These are phyloP conservation scores for Brenthis daphne DNA, from an alignment of 2,888 invertebrate genomes.

Conservation along the genomic window DNA sequence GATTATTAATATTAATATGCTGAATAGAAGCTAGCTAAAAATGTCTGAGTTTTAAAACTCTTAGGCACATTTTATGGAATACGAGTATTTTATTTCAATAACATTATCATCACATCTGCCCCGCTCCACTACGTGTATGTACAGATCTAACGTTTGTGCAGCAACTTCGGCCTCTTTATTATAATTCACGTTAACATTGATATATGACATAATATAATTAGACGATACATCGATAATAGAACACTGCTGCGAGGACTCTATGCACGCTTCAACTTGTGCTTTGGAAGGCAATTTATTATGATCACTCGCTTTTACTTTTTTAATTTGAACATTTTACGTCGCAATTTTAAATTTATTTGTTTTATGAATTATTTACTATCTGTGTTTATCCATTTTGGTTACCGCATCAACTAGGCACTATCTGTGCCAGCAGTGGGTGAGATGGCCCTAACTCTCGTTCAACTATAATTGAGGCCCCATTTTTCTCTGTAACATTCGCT, in stretches of 20 bases:
- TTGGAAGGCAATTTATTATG: constrained; percentile 34
- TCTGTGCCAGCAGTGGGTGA: constrained; percentile 2
- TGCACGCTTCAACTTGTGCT: constrained; percentile 20
- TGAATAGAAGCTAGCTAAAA: constrained; percentile 56
- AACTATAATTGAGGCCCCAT: constrained; percentile 7
- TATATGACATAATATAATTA: constrained; percentile 38
- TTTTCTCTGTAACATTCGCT: constrained; percentile 5
- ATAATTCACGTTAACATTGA: constrained; percentile 30
- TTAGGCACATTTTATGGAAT: constrained; percentile 75
- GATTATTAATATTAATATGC: constrained; percentile 35
- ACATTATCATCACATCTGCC: constrained; percentile 57
- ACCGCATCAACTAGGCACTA: neutral
- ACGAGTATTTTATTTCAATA: constrained; percentile 44
- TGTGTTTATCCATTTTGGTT: neutral
- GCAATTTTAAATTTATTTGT: constrained; percentile 9
- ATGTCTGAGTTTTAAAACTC: constrained; percentile 62
- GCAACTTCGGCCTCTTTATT: constrained; percentile 33
- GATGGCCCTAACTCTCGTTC: neutral
- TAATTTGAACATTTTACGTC: constrained; percentile 1
- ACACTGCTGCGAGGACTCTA: constrained; percentile 32
- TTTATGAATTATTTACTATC: constrained; percentile 1
- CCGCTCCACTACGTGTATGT: constrained; percentile 67
- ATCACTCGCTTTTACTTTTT: constrained; percentile 15
- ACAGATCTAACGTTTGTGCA: constrained; percentile 53
- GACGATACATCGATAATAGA: constrained; percentile 35